Conservation (phyloP, 2,113 vertebrate species). For the Tinamus guttatus region DNA sequence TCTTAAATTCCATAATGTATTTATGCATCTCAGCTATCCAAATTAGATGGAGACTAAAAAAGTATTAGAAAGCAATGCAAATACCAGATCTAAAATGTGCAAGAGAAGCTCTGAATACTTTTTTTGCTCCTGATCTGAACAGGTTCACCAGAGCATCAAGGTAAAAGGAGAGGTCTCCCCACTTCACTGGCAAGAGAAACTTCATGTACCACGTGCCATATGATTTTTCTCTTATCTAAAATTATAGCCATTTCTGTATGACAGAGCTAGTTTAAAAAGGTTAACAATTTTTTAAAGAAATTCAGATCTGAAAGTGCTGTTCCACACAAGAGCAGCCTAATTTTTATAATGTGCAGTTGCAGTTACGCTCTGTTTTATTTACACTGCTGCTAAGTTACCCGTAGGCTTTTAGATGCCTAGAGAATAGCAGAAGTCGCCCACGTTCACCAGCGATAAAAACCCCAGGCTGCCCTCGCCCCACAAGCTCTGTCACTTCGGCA, state of each 20-base stretch:
- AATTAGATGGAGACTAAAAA: accelerated
- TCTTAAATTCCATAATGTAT: neutral
- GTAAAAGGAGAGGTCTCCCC: neutral
- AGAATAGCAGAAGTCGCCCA: neutral
- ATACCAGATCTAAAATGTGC: accelerated
- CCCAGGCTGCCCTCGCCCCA: neutral
- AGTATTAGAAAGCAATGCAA: neutral
- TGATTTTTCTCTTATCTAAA: neutral
- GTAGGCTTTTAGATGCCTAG: neutral
- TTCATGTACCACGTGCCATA: neutral
- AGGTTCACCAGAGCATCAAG: neutral
- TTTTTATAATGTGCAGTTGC: neutral
- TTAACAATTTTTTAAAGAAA: neutral
- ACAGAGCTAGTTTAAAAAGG: neutral
- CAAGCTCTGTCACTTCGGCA: neutral
- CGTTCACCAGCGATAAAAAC: neutral
- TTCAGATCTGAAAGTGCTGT: neutral
- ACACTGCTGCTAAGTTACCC: neutral
- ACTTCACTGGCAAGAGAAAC: neutral
- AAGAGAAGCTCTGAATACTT: neutral
- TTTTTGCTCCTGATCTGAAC: neutral
- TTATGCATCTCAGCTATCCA: neutral
- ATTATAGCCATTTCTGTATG: accelerated
- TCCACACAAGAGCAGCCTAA: neutral
- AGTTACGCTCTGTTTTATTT: neutral